Base-by-base conservation (phyloP, 2,888 invertebrate genomes). In the Tetragonisca angustula region DNA sequence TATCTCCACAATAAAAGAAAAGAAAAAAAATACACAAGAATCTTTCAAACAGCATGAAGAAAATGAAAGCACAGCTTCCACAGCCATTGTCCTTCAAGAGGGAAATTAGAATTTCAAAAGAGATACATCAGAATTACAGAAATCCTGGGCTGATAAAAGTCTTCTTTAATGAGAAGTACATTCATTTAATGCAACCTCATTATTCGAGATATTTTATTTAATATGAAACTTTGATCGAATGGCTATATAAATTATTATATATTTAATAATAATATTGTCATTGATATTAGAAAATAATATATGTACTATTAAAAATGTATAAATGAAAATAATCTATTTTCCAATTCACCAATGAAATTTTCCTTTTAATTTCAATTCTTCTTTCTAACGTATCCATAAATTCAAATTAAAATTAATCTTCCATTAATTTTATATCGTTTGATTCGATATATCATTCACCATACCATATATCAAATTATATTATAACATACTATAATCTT, bases 61-160 rank as follows among this genome's bases (percentile, higher is more conserved):
- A 11, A 62, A n/a, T 32, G 21, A 62, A 62, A 52, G 19, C n/a
- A 62, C 15, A 5, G n/a, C 21, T 62, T n/a, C n/a, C 50, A 72
- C 6, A 49, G 21, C 15, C 43, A 21, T 36, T 24, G 24, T 19
- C 9, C 36, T 9, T 2, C 17, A 17, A 36, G 36, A 19, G 52
- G 32, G 52, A 36, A 64, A 74, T 74, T 74, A 64, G 64, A 74
- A 74, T 74, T 64, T 74, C 52, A 64, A 74, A 64, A 11, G 32
- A 64, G 52, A 36, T 36, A 19, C 64, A 24, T 13, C 5, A 19
- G 17, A 52, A 17, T n/a, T 21, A 13, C 5, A n/a, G 32, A n/a
- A 36, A 64, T 32, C 32, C 24, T 5, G 11, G 5, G 19, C 13
- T 43, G 43, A 43, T 1, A 19, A 43, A 59, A 71, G 19, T 43